Base-by-base conservation (phyloP, 1,140 invertebrate genomes). In the Aethina tumida region DNA sequence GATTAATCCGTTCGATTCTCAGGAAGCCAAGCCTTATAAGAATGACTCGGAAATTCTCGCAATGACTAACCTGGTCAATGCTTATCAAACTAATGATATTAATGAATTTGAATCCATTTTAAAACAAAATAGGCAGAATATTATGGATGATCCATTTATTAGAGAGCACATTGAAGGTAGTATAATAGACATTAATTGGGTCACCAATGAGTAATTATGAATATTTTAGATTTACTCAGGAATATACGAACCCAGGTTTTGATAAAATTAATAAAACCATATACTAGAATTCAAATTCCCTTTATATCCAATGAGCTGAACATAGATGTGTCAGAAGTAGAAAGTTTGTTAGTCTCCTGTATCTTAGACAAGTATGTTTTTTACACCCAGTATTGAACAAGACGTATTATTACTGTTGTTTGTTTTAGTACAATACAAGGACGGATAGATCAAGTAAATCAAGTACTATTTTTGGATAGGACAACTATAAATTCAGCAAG, bases 141-240 rank as follows among this genome's bases (percentile, higher is more conserved):
- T 99, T 35, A 99, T 99, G 95, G 91, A 95, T 59, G 97, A 99
- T 73, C 93, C 91, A 4, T 99, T 99, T 64, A 99, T 99, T 55
- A 73, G 93, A 53, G 97, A 99, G 65, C 95, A 99, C 58, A 98
- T 99, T 61, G 96, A 98, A 77, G 78, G 77, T 77, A 60, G 45
- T 22, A 33, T 43, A 30, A 28, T 36, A 29, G 35, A 41, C 19
- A 17, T 33, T 22, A 38, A 13, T 4, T 30, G 9, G 7, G 5
- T 6, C 10, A 29, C 12, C 6, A 29, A 6, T 29, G 14, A 7
- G 15, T 16, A 20, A 20, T 6, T 33, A 33, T 5, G 14, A n/a
- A 20, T 40, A 41, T 67, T 73, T 45, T 55, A 81, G 96, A 98
- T 73, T 69, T 99, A 19, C 65, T 99, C 28, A 71, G 90, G 26